Percentiles rank a stretch among this genome's conserved stretches.
These are phyloP conservation scores for Chromobotia macracanthus DNA, from an alignment of 2,797 vertebrate species.

Conservation along the genomic window DNA sequence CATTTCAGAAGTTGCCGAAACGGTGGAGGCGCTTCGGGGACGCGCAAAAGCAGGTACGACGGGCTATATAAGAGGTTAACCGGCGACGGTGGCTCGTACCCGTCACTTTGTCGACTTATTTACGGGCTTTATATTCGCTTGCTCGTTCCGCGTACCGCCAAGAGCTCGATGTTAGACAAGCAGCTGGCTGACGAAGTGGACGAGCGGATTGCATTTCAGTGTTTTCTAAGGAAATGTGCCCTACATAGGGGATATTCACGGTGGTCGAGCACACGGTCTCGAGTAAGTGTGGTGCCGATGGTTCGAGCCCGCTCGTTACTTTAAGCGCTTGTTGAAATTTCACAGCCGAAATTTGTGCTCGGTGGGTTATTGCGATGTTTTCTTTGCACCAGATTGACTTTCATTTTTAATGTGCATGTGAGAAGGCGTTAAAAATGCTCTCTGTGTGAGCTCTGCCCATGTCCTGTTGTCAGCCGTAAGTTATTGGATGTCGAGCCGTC, in stretches of 20 bases:
- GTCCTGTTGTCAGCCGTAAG: slow-evolving; percentile 10
- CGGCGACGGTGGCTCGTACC: slow-evolving; percentile 28
- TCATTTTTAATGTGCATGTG: background rate
- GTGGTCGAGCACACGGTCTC: background rate
- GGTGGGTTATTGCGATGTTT: slow-evolving; percentile 12
- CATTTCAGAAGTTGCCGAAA: slow-evolving; percentile 48
- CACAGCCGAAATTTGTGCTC: slow-evolving; percentile 7
- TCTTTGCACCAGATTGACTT: slow-evolving; percentile 13
- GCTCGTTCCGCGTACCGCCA: too few species aligned
- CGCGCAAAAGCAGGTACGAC: slow-evolving; percentile 55
- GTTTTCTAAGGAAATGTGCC: background rate
- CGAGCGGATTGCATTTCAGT: background rate
- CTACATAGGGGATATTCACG: background rate
- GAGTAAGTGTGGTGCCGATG: background rate
- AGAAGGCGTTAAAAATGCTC: background rate
- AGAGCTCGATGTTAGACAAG: slow-evolving; percentile 17
- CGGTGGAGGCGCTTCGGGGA: slow-evolving; percentile 39
- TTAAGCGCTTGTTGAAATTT: slow-evolving; percentile 33
- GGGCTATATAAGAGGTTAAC: slow-evolving; percentile 53
- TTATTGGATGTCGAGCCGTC: slow-evolving; percentile 18
- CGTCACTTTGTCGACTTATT: slow-evolving; percentile 8
- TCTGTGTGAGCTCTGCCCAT: background rate
- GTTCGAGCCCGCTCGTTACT: slow-evolving; percentile 33
- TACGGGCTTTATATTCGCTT: background rate
- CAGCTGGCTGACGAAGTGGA: slow-evolving; percentile 31